Evolutionary conservation across 2,113 vertebrate genomes (phyloP).

Genomic region (Festucalex cinctus): DNA sequence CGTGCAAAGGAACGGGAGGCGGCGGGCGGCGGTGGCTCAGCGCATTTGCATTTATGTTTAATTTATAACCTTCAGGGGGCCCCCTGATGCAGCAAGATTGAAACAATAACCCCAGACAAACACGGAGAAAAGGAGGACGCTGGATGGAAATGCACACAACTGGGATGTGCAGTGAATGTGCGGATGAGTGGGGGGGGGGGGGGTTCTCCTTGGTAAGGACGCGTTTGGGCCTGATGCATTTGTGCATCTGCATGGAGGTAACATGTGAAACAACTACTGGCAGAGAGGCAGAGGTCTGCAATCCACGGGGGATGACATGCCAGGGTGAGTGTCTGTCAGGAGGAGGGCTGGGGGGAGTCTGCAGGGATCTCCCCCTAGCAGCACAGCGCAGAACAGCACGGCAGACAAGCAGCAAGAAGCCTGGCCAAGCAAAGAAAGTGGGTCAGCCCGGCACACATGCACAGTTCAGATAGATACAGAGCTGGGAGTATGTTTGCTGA

Average conservation of each 20-base stretch:
- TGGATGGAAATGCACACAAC: slow-evolving; percentile 65
- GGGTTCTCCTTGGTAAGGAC: slow-evolving; percentile 15
- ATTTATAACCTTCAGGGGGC: slow-evolving; percentile 79
- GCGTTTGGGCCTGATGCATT: slow-evolving; percentile 28
- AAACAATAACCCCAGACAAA: slow-evolving; percentile 76
- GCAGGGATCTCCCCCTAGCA: slow-evolving; percentile 71
- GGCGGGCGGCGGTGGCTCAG: slow-evolving; percentile 73
- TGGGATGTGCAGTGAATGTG: slow-evolving; percentile 56
- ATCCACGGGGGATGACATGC: slow-evolving; percentile 62
- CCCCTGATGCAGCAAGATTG: slow-evolving; percentile 78
- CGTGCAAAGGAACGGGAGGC: slow-evolving; percentile 43
- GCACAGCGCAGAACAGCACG: slow-evolving; percentile 51
- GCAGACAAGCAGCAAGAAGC: slow-evolving; percentile 62
- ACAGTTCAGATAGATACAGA: slow-evolving; percentile 54
- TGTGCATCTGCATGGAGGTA: slow-evolving; percentile 46
- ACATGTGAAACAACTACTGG: slow-evolving; percentile 28
- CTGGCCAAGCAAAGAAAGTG: slow-evolving; percentile 76
- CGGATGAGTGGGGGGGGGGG: slow-evolving; percentile 17
- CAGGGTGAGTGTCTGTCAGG: slow-evolving; percentile 72
- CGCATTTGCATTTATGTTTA: slow-evolving; percentile 82
- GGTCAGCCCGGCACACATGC: slow-evolving; percentile 71
- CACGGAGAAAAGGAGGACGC: slow-evolving; percentile 59
- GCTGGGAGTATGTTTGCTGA: slow-evolving; percentile 40
- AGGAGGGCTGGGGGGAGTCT: slow-evolving; percentile 67
- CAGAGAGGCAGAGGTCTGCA: slow-evolving; percentile 59